Evolutionary conservation across 2,797 vertebrate species (phyloP), one percentile per base, ranked within the genome.

Genomic region (Paguma larvata): DNA sequence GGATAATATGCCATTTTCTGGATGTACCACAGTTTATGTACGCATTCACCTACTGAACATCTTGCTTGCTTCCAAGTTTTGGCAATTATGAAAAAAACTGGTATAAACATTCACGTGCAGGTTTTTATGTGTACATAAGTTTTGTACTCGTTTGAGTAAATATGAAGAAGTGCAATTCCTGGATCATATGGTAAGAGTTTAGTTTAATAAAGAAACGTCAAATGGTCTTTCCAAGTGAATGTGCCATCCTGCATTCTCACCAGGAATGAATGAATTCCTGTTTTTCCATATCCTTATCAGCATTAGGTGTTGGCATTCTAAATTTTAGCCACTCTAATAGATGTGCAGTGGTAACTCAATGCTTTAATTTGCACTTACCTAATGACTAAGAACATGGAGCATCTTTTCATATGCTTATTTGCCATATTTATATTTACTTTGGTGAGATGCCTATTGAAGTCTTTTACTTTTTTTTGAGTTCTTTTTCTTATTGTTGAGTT

Each of bases 381-480:
- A 46, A 41, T 51, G 19, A 75, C 62, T 46, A 65, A 21, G 41
- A 9, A 75, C 13, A 11, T 62, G 4, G 18, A 89, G 2, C 48
- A 89, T 38, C 44, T 78, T 80, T 87, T 80, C 32, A 93, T 23
- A 67, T 53, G 53, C 18, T 93, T 72, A 88, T 70, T 48, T 88
- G 25, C 5, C 77, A 72, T 63, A 5, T 41, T 14, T 51, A 14
- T 62, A 46, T 72, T 19, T 77, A 77, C 15, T 72, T 38, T 73
- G 46, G 21, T 77, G 44, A 13, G 4, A 14, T 72, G 19, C 41
- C 65, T 34, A 16, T 8, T 93, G 11, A 67, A 83, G 30, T 68
- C 62, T 72, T 48, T 70, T 18, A 59, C 4, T 25, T 7, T 56
- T n/a, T 85, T n/a, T 8, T 59, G 79, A 91, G 8, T 68, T 86